Evolutionary conservation across 2,113 vertebrate genomes (phyloP).

Genomic region (Ceratotherium simum): DNA sequence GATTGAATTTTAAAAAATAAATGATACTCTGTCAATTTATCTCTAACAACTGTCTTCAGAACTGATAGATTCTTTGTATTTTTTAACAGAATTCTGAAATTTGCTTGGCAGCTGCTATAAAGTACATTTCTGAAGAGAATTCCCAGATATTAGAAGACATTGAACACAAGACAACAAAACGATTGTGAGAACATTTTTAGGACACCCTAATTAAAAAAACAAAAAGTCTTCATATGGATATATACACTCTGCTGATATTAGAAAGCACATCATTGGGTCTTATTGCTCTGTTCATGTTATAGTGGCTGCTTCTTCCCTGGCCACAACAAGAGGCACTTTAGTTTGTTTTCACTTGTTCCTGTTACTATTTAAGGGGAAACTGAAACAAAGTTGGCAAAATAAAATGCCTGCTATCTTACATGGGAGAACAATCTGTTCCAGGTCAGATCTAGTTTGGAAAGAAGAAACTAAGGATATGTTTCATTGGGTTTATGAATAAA

Average conservation of each 20-base stretch:
- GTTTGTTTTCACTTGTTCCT: not conserved
- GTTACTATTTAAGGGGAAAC: not conserved
- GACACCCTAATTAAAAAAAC: not conserved
- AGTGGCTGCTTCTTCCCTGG: not conserved
- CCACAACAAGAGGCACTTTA: not conserved
- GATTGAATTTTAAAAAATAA: not conserved
- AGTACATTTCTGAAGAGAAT: not conserved
- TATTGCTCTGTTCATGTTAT: not conserved
- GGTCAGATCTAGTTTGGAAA: not conserved
- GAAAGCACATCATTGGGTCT: not conserved
- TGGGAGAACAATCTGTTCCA: not conserved
- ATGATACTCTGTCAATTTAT: not conserved
- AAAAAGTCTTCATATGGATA: not conserved
- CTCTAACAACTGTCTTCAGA: not conserved
- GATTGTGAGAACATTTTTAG: not conserved
- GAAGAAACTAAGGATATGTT: not conserved
- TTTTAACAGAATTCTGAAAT: constrained; percentile 3
- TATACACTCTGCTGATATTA: not conserved
- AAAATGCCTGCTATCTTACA: not conserved
- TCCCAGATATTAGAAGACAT: not conserved
- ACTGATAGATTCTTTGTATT: not conserved
- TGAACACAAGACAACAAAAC: not conserved
- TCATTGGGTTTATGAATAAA: not conserved
- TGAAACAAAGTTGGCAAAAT: not conserved
- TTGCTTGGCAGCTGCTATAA: not conserved